Evolutionary conservation across 2,797 vertebrate species (phyloP), one percentile per base, ranked within the genome.

Genomic region (Pitangus sulphuratus): DNA sequence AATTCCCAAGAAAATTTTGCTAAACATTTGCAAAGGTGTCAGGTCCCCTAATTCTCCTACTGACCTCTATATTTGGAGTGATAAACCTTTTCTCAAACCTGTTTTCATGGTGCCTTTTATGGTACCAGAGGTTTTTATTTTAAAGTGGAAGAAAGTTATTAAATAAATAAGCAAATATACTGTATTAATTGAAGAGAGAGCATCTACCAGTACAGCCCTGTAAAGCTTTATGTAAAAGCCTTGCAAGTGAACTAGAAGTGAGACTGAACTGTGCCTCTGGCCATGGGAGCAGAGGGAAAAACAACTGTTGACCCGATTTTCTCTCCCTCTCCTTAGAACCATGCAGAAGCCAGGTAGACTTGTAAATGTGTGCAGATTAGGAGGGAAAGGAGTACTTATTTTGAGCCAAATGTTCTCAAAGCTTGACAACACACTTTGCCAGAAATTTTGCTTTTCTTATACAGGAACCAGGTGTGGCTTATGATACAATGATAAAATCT

Each of bases 401-500:
- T 58, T 84, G 54, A 93, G 93, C 81, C 84, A 89, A 90, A 83
- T 51, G 39, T 83, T 92, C 75, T 62, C 70, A 83, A 84, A 76
- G 16, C 78, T 77, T 92, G 74, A 94, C 62, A 79, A 56, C 39
- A 82, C n/a, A 31, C 42, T 86, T 82, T 75, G 86, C 90, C 93
- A 96, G 78, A 93, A 80, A 68, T 72, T 83, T 80, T 89, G 30
- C 86, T 93, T 90, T 94, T 80, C 56, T 89, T 83, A 83, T 64
- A 80, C 84, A 93, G 92, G 92, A 95, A 92, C 86, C 90, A 94
- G 95, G 90, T 94, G 87, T 89, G 92, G 62, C n/a, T 92, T 90
- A 64, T 33, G 86, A 85, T 95, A 90, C 21, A 77, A 37, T 45
- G 94, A 94, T 95, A 95, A 96, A 79, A 95, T 90, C 84, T 93